Percentiles rank a stretch among this genome's conserved stretches.
phyloP scores from a whole-genome alignment of 2,797 vertebrate genomes.

The Uromys caudimaculatus region DNA sequence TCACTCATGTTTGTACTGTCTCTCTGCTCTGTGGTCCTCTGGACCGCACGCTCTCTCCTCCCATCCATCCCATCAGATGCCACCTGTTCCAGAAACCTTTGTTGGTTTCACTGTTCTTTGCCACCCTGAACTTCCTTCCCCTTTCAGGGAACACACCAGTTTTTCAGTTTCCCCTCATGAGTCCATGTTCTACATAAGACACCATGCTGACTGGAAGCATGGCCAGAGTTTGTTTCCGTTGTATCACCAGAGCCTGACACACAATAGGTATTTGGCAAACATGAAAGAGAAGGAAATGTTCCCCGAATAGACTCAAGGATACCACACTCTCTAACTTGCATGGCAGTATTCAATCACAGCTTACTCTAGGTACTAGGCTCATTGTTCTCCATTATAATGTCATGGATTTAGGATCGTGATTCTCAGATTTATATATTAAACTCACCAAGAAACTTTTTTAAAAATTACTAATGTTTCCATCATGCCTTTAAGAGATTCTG shows the following conservation, averaged over 20 bases:
- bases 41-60: neutral
- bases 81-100: neutral
- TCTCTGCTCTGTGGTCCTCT: neutral
- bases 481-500: neutral
- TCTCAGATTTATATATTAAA: neutral
- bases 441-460: neutral
- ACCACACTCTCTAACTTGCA: neutral
- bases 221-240: neutral
- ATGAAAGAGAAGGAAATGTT: neutral
- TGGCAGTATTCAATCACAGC: neutral
- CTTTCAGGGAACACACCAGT: neutral
- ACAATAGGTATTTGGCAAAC: neutral
- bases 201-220: neutral
- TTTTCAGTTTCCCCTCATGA: neutral
- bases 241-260: neutral
- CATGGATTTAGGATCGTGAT: neutral
- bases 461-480: neutral
- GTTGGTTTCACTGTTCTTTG: neutral
- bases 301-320: neutral
- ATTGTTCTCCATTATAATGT: neutral
- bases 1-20: neutral
- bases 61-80: neutral
- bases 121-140: neutral
- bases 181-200: neutral
- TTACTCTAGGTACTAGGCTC: neutral